Evolutionary conservation across 2,113 vertebrate species (phyloP), one percentile per base, ranked within the genome.

Genomic region (Sarotherodon lohbergeri): DNA sequence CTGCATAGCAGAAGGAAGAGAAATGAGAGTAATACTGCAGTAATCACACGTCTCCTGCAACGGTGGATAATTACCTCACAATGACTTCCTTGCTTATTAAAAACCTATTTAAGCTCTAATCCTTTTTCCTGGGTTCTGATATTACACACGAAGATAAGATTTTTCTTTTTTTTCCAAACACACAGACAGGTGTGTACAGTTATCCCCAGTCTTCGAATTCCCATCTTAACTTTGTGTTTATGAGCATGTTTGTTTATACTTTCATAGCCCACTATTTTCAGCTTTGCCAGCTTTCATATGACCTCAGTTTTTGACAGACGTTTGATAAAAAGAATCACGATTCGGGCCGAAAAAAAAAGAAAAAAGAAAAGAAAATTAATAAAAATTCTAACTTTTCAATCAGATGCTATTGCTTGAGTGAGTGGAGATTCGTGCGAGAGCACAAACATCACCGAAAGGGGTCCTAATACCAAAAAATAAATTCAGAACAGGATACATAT

Each of bases 11-110:
- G 34, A 90, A 82, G 63, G 83, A 89, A 84, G 68, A 91, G 83
- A 63, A 86, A 89, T 82, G 83, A 83, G 82, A 84, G 85, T 68
- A 81, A 88, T 80, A 48, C 68, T 46, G 56, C 66, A 63, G 84
- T 61, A 41, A 90, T 89, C 54, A 34, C 54, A 84, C 32, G 2
- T 52, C 73, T 78, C 10, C 27, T 66, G 80, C 63, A 80, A 89
- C 43, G 36, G 34, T 43, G 55, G 86, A 80, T 93, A 90, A 94
- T 94, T 89, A 89, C 55, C 83, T 73, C 82, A 54, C 90, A 87
- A 88, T 83, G 88, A 92, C 88, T 90, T 90, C 78, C 81, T 87
- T 73, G 68, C 88, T 91, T 84, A 92, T 92, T 91, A 88, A 91
- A 93, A 93, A 92, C 41, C 81, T 81, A 88, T 90, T 85, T 84